Evolutionary conservation across 2,888 invertebrate genomes (phyloP).

Genomic region (Tipula helvola): DNA sequence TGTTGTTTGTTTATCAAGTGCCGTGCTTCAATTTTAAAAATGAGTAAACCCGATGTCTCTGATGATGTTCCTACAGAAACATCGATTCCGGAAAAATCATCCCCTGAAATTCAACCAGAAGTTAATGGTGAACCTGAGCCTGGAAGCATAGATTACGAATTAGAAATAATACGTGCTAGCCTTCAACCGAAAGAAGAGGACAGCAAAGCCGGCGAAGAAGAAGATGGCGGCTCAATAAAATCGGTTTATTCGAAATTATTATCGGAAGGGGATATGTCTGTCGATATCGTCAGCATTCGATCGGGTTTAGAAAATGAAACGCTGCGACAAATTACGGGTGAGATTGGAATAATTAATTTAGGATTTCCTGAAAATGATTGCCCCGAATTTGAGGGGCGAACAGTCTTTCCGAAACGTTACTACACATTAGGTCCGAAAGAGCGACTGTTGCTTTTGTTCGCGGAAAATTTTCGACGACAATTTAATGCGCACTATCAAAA

Average conservation of each 20-base stretch:
- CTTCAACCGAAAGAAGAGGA: background rate
- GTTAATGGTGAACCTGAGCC: background rate
- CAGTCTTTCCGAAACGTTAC: conserved; percentile 51
- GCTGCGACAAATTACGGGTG: background rate
- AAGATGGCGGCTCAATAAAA: background rate
- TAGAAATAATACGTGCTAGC: background rate
- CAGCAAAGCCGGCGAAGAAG: background rate
- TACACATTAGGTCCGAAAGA: conserved; percentile 55
- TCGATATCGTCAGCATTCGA: background rate
- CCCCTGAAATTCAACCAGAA: background rate
- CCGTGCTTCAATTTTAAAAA: background rate
- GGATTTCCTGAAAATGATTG: conserved; percentile 32
- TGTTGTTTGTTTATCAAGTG: background rate
- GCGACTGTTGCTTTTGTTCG: conserved; percentile 53
- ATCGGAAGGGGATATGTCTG: background rate
- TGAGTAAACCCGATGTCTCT: background rate
- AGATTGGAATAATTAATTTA: conserved; percentile 28
- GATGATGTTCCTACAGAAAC: background rate
- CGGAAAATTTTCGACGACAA: conserved; percentile 67
- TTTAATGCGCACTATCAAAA: conserved; percentile 44
- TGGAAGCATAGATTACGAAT: background rate
- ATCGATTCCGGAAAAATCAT: background rate
- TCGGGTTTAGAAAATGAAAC: background rate
- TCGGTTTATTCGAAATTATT: background rate
- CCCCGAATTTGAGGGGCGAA: conserved; percentile 44